phyloP scores from a whole-genome alignment of 2,888 invertebrate species.

The Cheilosia grossa region DNA sequence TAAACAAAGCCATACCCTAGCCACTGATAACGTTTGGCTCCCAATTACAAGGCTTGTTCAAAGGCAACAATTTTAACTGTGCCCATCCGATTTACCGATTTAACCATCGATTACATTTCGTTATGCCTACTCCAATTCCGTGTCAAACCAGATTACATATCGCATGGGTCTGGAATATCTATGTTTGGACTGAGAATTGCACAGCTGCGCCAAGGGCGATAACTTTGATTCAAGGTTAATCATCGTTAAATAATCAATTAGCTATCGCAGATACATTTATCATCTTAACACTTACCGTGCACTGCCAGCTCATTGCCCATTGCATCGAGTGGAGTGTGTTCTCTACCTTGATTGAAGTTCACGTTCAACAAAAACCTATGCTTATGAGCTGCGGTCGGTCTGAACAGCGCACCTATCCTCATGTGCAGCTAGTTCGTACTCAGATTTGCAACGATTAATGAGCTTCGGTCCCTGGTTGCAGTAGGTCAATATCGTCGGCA shows the following conservation, averaged over 20 bases:
- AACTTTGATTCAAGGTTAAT: no score
- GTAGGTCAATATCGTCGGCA: conserved; percentile 3
- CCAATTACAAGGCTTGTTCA: no score
- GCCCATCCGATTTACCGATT: no score
- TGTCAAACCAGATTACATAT: no score
- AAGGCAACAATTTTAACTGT: no score
- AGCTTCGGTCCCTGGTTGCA: neutral
- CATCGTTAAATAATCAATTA: no score
- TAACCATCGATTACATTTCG: no score
- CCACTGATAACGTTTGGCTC: no score
- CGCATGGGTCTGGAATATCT: no score
- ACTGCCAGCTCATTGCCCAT: neutral
- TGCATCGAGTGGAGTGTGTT: conserved; percentile 39
- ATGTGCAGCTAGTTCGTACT: neutral
- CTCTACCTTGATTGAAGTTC: conserved; percentile 69
- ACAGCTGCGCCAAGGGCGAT: neutral
- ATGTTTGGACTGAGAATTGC: neutral
- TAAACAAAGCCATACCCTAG: no score
- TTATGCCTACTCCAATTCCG: no score
- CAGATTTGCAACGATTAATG: neutral
- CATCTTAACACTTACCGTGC: neutral
- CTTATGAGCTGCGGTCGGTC: conserved; percentile 25
- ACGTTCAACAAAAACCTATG: conserved; percentile 30
- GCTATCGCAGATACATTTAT: no score
- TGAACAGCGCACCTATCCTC: conserved; percentile 15